Conservation (phyloP, 2,113 vertebrate genomes). For the Eretmochelys imbricata region DNA sequence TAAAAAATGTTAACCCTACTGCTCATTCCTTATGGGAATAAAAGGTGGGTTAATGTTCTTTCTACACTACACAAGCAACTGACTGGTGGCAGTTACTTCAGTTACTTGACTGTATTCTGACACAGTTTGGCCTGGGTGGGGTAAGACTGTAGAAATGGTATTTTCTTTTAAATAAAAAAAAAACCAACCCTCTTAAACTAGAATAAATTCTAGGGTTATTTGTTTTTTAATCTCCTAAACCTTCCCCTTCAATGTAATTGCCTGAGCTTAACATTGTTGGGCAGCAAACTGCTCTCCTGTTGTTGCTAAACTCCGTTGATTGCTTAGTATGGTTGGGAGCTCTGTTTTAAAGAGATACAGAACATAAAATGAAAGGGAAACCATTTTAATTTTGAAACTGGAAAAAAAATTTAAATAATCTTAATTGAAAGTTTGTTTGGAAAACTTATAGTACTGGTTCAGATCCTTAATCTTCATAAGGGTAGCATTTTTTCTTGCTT, state of each 20-base stretch:
- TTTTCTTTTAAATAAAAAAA: neutral
- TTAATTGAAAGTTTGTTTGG: neutral
- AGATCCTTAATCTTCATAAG: neutral
- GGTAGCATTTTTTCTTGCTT: neutral
- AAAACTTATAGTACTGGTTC: neutral
- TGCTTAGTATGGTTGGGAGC: neutral
- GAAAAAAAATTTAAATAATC: neutral
- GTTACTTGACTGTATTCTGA: neutral
- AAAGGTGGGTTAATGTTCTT: constrained; percentile 24
- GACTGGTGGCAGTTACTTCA: neutral
- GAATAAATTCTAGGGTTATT: neutral
- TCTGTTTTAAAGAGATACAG: neutral
- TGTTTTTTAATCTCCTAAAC: neutral
- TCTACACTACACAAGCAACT: neutral
- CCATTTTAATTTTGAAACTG: neutral
- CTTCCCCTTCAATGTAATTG: neutral
- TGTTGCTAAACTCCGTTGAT: neutral
- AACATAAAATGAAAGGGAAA: neutral
- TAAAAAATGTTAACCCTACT: neutral
- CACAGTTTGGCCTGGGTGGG: neutral
- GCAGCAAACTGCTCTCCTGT: neutral
- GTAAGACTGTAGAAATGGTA: neutral
- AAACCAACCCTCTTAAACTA: neutral
- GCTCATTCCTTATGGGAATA: neutral
- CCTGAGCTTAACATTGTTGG: neutral